Conservation (phyloP, 2,888 invertebrate genomes). For the Ormia ochracea region DNA sequence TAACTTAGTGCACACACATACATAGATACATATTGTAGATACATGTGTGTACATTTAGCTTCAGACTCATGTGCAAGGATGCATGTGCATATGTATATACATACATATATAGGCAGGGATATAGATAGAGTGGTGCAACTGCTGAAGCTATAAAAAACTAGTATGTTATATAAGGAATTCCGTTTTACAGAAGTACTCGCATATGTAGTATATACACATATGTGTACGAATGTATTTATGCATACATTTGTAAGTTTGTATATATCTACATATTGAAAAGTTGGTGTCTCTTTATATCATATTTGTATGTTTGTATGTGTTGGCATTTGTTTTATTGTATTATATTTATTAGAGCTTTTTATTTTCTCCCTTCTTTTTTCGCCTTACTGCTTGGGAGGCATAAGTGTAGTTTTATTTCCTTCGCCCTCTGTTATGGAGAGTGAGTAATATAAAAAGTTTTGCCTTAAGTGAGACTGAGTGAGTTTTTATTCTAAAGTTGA, state of each 20-base stretch:
- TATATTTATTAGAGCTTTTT: conserved; percentile 36
- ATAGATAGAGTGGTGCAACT: too few species aligned
- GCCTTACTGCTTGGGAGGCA: neutral
- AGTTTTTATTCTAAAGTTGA: neutral
- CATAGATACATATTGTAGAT: neutral
- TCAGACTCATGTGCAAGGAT: neutral
- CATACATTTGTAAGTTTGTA: neutral
- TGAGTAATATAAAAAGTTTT: neutral
- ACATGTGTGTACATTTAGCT: neutral
- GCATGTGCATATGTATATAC: neutral
- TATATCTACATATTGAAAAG: neutral
- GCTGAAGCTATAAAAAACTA: too few species aligned
- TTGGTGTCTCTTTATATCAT: neutral
- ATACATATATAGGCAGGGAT: neutral
- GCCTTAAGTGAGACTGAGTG: neutral
- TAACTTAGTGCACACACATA: neutral
- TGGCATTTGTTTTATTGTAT: neutral
- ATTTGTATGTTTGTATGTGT: neutral
- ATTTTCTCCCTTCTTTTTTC: neutral
- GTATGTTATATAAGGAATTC: neutral
- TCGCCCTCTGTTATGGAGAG: neutral
- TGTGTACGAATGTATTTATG: neutral
- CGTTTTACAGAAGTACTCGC: neutral
- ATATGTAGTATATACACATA: neutral
- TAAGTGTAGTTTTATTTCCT: conserved; percentile 18